phyloP scores from a whole-genome alignment of 2,113 vertebrate genomes.

The Dicerorhinus sumatrensis region DNA sequence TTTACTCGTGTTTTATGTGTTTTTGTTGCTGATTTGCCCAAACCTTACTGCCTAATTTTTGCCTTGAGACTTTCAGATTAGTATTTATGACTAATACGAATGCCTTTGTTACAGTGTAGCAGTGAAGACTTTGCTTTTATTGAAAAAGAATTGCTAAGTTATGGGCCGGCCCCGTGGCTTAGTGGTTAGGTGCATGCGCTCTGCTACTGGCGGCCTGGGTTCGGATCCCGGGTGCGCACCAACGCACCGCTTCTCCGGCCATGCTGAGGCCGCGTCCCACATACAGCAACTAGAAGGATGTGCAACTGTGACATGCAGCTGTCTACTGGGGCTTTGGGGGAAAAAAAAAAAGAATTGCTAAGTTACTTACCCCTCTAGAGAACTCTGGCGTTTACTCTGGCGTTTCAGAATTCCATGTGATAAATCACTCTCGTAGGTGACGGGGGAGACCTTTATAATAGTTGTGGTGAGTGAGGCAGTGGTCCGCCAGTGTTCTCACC shows the following conservation, averaged over 20 bases:
- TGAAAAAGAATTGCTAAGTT: neutral
- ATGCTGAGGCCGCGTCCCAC: no score
- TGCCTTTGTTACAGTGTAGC: neutral
- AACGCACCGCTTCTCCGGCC: no score
- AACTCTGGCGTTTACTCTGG: neutral
- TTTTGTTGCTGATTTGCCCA: neutral
- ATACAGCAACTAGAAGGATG: no score
- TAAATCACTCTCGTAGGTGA: neutral
- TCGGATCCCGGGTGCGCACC: no score
- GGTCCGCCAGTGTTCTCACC: accelerated
- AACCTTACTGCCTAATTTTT: neutral
- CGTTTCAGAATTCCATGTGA: neutral
- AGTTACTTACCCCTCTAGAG: neutral
- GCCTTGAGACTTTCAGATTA: slow-evolving; percentile 22
- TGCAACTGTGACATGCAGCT: no score
- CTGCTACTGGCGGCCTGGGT: no score
- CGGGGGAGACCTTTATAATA: neutral
- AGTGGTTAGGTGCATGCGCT: no score
- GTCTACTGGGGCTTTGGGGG: no score
- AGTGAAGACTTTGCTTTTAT: neutral
- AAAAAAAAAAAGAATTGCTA: neutral
- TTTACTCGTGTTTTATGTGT: neutral
- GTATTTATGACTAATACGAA: neutral
- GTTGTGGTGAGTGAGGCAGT: accelerated
- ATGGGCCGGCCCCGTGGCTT: no score